Evolutionary conservation across 2,888 invertebrate genomes (phyloP), one percentile per base, ranked within the genome.

Genomic region (Ellobium chinense): DNA sequence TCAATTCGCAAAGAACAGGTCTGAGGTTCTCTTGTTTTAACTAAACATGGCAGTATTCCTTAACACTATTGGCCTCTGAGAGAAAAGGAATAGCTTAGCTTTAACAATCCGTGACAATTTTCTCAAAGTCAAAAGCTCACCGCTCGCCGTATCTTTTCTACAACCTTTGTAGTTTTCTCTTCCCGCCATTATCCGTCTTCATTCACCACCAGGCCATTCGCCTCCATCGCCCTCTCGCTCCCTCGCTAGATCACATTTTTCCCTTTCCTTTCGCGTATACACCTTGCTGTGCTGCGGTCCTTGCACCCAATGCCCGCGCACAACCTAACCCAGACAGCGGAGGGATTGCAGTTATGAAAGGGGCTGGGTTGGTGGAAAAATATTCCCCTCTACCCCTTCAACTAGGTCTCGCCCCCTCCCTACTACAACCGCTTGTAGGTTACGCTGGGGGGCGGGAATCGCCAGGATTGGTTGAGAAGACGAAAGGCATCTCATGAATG

Each of bases 401-500:
- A 63, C 24, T n/a, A n/a, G n/a, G n/a, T 46, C 29, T 5, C 31
- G 18, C 75, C 34, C 65, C 24, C 46, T 46, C 5, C 54, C 54
- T 34, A 34, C n/a, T 31, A 37, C 34, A 12, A n/a, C 14, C 3
- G 34, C n/a, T 46, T 46, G 46, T 46, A 46, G 46, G 46, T 46
- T 46, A 46, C 46, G 56, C 18, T 21, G 36, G 46, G 54, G 46
- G 82, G 88, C 87, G 87, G 87, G 88, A 88, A 87, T 65, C 56
- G 54, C 76, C 58, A 21, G 83, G 84, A 88, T 88, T 88, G 87
- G 88, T 82, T 82, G 58, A 82, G 36, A 65, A 24, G 68, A 70
- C 81, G 74, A 70, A 75, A 72, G 86, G 87, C 86, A 87, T 87
- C 83, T 83, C 79, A 84, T 84, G 85, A 84, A 85, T 87, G 87